Evolutionary conservation across 2,888 invertebrate genomes (phyloP).

Genomic region (Podotricha telesiphe): DNA sequence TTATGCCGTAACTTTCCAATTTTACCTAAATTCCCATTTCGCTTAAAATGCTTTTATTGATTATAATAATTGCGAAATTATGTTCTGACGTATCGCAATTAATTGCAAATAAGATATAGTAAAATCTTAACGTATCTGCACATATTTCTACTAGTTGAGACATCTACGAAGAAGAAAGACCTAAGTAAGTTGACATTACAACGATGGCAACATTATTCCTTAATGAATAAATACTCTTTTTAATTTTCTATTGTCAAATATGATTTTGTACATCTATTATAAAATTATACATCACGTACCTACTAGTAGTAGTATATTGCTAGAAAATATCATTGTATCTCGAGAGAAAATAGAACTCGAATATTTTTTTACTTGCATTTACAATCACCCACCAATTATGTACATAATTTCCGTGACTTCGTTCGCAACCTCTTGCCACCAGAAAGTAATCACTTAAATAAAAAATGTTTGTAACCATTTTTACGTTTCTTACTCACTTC

Average conservation of each 20-base stretch:
- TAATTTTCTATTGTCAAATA: not conserved
- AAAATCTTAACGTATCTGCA: not conserved
- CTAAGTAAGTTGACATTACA: not conserved
- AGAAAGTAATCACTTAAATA: conserved; percentile 27
- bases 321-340: not conserved
- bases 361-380: not conserved
- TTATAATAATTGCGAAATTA: not conserved
- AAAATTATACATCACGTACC: not conserved
- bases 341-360: not conserved
- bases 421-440: conserved; percentile 32
- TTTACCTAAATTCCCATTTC: not conserved
- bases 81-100: not conserved
- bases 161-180: no score
- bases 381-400: conserved; percentile 21
- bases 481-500: conserved; percentile 8
- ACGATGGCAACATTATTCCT: no score
- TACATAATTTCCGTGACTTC: conserved; percentile 29
- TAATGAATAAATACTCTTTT: not conserved
- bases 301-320: not conserved
- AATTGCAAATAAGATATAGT: not conserved
- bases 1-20: conserved; percentile 16
- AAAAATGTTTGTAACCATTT: conserved; percentile 18
- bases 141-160: not conserved
- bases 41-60: conserved; percentile 1
- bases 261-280: not conserved